Evolutionary conservation across 2,113 vertebrate genomes (phyloP), one percentile per base, ranked within the genome.

Genomic region (Lepus americanus): DNA sequence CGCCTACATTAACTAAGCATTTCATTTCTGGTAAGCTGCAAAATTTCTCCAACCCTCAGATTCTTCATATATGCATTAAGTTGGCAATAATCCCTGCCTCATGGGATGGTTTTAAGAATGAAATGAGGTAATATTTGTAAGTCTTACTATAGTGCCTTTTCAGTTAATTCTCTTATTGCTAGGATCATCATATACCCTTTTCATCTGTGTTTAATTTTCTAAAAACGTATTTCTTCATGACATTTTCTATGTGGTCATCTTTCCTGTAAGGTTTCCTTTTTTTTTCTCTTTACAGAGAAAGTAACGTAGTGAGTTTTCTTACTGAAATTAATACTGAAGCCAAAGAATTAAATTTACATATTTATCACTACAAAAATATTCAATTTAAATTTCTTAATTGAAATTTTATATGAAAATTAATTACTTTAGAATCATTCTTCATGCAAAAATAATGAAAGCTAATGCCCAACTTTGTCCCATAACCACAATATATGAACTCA

Each of bases 341-440:
- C 81, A 91, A 44, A 55, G 0, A 59, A 67, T 74, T 33, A 64
- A 53, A 94, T 39, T 53, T 2, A 53, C 85, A 33, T 2, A 61
- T 67, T 66, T 49, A 76, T 83, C 66, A 55, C 20, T 64, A 74
- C 0, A 74, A 55, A 82, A 39, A 27, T 72, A 51, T 93, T 44
- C 27, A 8, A 33, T 20, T 64, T 39, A n/a, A 20, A 5, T 64
- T 90, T 66, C 59, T 66, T 66, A 64, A 36, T 72, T 79, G 86
- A 55, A 81, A 61, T 87, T 94, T 82, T 20, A 92, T n/a, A 69
- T 51, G 61, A 76, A 51, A 67, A 33, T 61, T 44, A 73, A 61
- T 59, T 76, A 76, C 27, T 72, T 53, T 53, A 27, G 39, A 39
- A 39, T 20, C 49, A 25, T 29, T 69, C 19, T 55, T 5, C 5